Evolutionary conservation across 2,888 invertebrate species (phyloP).

Genomic region (Macroteleia sp.): DNA sequence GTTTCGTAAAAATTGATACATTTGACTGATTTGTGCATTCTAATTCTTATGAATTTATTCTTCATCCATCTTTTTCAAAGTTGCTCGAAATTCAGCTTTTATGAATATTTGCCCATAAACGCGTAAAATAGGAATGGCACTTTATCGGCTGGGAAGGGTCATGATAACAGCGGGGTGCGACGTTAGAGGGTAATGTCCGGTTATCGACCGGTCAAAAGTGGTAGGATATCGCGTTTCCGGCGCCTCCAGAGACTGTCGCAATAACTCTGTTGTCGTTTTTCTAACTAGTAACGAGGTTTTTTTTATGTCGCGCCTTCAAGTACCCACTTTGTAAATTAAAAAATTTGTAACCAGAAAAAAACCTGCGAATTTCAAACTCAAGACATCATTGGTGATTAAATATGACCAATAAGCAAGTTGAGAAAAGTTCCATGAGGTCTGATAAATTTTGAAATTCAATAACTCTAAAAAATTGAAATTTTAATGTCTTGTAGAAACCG

Average conservation of each 20-base stretch:
- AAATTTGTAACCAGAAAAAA: background rate
- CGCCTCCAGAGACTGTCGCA: conserved; percentile 34
- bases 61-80: too few species aligned
- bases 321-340: conserved; percentile 5
- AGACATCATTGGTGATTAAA: too few species aligned
- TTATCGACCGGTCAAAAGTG: conserved; percentile 79
- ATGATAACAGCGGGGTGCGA: conserved; percentile 38
- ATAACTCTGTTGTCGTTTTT: conserved; percentile 7
- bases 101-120: conserved; percentile 9
- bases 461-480: too few species aligned
- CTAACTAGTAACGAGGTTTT: conserved; percentile 9
- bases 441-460: too few species aligned
- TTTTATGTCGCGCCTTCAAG: background rate
- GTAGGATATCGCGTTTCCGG: conserved; percentile 40
- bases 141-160: conserved; percentile 24
- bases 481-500: too few species aligned
- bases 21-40: background rate
- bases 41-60: background rate
- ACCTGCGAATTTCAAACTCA: too few species aligned
- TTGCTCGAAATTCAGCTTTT: background rate
- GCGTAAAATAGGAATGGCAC: conserved; percentile 5
- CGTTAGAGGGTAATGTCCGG: conserved; percentile 79
- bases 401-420: too few species aligned
- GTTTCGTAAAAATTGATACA: too few species aligned
- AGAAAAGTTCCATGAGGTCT: too few species aligned